Evolutionary conservation across 2,888 invertebrate genomes (phyloP).

Genomic region (Chouioia cunea): DNA sequence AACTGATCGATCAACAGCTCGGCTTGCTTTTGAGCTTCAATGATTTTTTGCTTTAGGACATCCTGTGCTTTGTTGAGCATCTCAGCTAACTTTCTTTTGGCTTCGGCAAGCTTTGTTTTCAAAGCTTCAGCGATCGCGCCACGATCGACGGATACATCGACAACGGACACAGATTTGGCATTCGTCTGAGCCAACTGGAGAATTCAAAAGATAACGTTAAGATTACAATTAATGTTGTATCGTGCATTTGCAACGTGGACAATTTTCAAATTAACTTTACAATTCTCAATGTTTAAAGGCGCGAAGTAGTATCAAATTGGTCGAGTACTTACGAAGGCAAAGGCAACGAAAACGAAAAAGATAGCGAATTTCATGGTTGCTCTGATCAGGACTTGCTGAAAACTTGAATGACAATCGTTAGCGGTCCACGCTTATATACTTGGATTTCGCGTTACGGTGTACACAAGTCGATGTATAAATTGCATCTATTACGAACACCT

Average conservation of each 20-base stretch:
- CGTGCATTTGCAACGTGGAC: neutral
- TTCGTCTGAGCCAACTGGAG: neutral
- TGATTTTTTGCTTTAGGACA: neutral
- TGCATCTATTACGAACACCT: conserved; percentile 18
- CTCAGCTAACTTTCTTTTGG: neutral
- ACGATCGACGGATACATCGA: too few species aligned
- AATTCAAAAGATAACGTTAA: neutral
- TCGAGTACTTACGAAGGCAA: conserved; percentile 28
- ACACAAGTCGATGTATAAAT: too few species aligned
- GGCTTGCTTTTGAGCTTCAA: neutral
- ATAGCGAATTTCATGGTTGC: conserved; percentile 33
- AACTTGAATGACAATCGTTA: neutral
- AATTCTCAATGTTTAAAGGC: neutral
- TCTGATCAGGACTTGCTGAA: neutral
- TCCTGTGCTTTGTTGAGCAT: neutral
- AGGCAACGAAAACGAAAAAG: neutral
- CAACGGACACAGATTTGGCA: too few species aligned
- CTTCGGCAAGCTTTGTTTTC: neutral
- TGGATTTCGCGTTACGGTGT: too few species aligned
- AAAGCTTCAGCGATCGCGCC: neutral
- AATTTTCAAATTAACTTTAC: too few species aligned
- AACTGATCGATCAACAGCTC: neutral
- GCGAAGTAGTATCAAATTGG: neutral
- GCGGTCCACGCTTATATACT: conserved; percentile 21
- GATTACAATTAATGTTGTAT: neutral